Percentiles rank a stretch among this genome's conserved stretches.
Conservation (phyloP, 1,140 invertebrate genomes). For the Drosophila triauraria region DNA sequence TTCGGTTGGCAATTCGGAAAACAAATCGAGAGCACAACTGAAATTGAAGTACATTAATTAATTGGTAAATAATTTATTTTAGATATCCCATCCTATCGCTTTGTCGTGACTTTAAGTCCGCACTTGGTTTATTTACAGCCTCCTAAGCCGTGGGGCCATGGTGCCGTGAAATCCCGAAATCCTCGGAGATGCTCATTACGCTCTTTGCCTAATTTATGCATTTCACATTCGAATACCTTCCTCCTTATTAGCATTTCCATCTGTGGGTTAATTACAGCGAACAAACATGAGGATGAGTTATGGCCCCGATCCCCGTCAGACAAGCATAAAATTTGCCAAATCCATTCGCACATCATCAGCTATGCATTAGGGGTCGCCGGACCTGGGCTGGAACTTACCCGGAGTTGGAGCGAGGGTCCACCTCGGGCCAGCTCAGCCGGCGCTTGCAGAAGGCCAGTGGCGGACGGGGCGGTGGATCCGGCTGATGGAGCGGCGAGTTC, state of each 20-base stretch:
- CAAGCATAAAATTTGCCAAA: slow-evolving; percentile 57
- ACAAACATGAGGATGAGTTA: slow-evolving; percentile 37
- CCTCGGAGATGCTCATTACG: slow-evolving; percentile 47
- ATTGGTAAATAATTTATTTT: slow-evolving; percentile 76
- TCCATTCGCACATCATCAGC: slow-evolving; percentile 73
- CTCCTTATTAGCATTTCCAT: slow-evolving; percentile 44
- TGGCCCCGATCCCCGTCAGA: slow-evolving; percentile 3
- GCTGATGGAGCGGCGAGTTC: slow-evolving; percentile 84
- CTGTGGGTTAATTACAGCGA: slow-evolving; percentile 59
- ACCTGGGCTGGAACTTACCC: slow-evolving; percentile 87
- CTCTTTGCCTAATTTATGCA: slow-evolving; percentile 60
- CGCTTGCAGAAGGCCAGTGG: slow-evolving; percentile 90
- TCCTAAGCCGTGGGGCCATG: too few relatives aligned
- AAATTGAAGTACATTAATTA: slow-evolving; percentile 79
- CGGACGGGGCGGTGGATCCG: slow-evolving; percentile 87
- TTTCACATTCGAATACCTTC: slow-evolving; percentile 47
- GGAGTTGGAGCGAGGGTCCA: slow-evolving; percentile 91
- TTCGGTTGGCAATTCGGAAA: slow-evolving; percentile 34
- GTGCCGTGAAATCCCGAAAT: slow-evolving; percentile 4
- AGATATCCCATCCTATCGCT: slow-evolving; percentile 14
- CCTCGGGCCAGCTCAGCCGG: slow-evolving; percentile 92
- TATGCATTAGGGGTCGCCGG: slow-evolving; percentile 50
- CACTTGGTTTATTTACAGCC: slow-evolving; percentile 35
- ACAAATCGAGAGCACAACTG: slow-evolving; percentile 54
- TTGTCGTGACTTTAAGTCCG: slow-evolving; percentile 21